Percentiles rank a stretch among this genome's conserved stretches.
Conservation (phyloP, 1,140 invertebrate species). For the Solenopsis fugax region DNA sequence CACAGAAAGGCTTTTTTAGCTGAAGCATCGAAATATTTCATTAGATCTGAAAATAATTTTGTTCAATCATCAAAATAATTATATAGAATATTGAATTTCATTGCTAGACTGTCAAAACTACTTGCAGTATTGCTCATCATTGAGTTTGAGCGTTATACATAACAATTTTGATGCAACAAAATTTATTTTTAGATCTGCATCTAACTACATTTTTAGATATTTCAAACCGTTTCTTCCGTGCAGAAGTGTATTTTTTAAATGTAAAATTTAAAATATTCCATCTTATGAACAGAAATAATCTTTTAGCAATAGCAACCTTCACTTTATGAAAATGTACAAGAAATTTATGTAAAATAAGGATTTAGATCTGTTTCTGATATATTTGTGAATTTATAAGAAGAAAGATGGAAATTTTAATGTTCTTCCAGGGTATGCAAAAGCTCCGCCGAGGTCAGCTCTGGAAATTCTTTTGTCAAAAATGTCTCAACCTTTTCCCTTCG, state of each 20-base stretch:
- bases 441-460: background rate
- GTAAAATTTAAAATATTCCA: background rate
- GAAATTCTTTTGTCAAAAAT: constrained; percentile 20
- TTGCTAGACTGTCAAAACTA: background rate
- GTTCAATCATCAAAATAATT: too few relatives aligned
- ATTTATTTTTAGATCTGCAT: too few relatives aligned
- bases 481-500: background rate
- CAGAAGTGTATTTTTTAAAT: background rate
- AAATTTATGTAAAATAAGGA: background rate
- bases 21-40: too few relatives aligned
- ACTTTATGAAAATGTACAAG: background rate
- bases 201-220: too few relatives aligned
- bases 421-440: background rate
- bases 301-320: background rate
- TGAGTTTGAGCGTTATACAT: too few relatives aligned
- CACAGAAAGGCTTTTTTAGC: too few relatives aligned
- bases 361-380: constrained; percentile 9
- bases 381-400: constrained; percentile 9
- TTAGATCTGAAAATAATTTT: too few relatives aligned
- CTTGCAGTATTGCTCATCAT: too few relatives aligned
- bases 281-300: background rate
- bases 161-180: too few relatives aligned
- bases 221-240: background rate
- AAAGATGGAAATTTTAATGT: constrained; percentile 32
- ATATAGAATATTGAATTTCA: too few relatives aligned